A percentile compares a stretch with the other conserved stretches of the same genome.
These are phyloP conservation scores for Muscicapa striata DNA, from an alignment of 2,797 vertebrate genomes.

Conservation along the genomic window DNA sequence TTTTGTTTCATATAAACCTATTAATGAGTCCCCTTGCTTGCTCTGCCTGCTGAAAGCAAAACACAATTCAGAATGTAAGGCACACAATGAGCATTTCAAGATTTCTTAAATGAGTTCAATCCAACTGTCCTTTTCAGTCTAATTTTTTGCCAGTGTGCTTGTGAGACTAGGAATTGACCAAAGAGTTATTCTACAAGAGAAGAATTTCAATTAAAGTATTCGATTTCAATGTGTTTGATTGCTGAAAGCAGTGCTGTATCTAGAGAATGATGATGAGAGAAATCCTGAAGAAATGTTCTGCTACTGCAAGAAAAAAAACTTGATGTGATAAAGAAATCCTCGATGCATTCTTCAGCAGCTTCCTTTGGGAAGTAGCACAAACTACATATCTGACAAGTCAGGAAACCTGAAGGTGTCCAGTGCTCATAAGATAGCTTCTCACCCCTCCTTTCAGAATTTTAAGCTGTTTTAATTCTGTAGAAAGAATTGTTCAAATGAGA, in stretches of 20 bases:
- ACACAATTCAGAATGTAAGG: neutral
- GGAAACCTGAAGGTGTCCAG: neutral
- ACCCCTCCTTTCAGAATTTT: neutral
- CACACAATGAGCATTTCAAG: neutral
- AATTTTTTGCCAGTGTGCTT: neutral
- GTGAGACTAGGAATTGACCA: neutral
- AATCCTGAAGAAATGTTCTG: neutral
- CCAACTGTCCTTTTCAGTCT: neutral
- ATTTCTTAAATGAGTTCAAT: neutral
- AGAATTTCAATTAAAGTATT: neutral
- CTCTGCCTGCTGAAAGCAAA: neutral
- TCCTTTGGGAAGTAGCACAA: neutral
- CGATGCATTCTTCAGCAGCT: neutral
- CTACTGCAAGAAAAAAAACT: neutral
- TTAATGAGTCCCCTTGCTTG: neutral
- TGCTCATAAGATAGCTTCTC: neutral
- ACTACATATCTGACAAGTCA: neutral
- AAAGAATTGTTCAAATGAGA: neutral
- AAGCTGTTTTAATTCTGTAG: neutral
- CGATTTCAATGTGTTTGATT: neutral
- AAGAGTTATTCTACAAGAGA: neutral
- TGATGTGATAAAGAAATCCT: neutral
- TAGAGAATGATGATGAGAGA: neutral
- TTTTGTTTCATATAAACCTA: conserved; percentile 48
- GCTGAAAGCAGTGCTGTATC: neutral